phyloP scores from a whole-genome alignment of 2,888 invertebrate genomes.

The Sthenelais limicola region DNA sequence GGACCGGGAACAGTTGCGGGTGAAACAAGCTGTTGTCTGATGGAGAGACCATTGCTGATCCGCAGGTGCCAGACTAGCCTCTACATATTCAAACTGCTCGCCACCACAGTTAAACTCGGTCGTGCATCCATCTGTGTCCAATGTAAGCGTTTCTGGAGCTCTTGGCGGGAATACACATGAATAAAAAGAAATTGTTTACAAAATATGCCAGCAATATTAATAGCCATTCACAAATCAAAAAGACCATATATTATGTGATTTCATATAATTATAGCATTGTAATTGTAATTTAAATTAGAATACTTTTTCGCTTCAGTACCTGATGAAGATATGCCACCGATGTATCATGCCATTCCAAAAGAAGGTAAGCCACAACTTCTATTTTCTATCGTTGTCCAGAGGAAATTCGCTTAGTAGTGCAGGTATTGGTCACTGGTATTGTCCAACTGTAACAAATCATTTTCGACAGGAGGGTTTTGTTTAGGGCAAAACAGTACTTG shows the following conservation, averaged over 20 bases:
- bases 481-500: too few relatives aligned
- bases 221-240: not conserved
- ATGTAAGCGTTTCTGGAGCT: constrained; percentile 7
- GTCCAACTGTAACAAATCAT: too few relatives aligned
- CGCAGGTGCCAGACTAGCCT: constrained; percentile 4
- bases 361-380: not conserved
- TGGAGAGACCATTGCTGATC: not conserved
- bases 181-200: not conserved
- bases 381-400: too few relatives aligned
- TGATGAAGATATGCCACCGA: constrained; percentile 3
- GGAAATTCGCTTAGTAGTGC: too few relatives aligned
- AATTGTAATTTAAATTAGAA: not conserved
- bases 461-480: too few relatives aligned
- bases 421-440: too few relatives aligned
- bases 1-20: constrained; percentile 16
- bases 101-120: not conserved
- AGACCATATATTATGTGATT: not conserved
- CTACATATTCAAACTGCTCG: not conserved
- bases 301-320: not conserved
- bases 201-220: not conserved
- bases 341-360: constrained; percentile 20
- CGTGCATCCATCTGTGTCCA: constrained; percentile 11
- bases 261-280: not conserved
- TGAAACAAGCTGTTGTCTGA: constrained; percentile 8
- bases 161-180: too few relatives aligned